Conservation (phyloP, 2,113 vertebrate genomes). For the Henicopernis longicauda region DNA sequence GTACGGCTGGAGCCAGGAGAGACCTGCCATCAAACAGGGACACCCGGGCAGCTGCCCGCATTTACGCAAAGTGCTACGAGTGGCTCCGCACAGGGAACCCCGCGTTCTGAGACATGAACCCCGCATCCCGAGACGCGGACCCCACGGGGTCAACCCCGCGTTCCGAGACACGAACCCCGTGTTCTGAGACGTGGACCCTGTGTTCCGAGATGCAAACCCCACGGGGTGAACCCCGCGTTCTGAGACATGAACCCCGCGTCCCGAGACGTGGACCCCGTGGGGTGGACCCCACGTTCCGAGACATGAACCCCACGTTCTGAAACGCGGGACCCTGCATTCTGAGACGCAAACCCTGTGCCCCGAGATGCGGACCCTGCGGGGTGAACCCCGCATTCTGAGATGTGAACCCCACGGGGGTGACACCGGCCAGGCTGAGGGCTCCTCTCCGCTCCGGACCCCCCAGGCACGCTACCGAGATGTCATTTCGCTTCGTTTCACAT, state of each 20-base stretch:
- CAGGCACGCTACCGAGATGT: background rate
- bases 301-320: too few species aligned
- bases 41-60: background rate
- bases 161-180: too few species aligned
- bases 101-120: too few species aligned
- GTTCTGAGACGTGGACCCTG: rapidly evolving
- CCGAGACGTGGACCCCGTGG: too few species aligned
- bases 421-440: background rate
- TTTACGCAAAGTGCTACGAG: background rate
- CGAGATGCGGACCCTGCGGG: too few species aligned
- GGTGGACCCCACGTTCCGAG: too few species aligned
- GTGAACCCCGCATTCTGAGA: background rate
- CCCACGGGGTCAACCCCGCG: too few species aligned
- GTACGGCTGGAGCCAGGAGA: background rate
- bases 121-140: rapidly evolving
- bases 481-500: background rate
- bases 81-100: background rate
- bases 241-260: rapidly evolving
- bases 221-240: too few species aligned
- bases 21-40: background rate
- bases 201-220: too few species aligned
- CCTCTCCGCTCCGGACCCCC: background rate
- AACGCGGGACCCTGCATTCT: too few species aligned
- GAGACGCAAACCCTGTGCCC: rapidly evolving
- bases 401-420: background rate